Evolutionary conservation across 2,888 invertebrate genomes (phyloP).

Genomic region (Allacma fusca): DNA sequence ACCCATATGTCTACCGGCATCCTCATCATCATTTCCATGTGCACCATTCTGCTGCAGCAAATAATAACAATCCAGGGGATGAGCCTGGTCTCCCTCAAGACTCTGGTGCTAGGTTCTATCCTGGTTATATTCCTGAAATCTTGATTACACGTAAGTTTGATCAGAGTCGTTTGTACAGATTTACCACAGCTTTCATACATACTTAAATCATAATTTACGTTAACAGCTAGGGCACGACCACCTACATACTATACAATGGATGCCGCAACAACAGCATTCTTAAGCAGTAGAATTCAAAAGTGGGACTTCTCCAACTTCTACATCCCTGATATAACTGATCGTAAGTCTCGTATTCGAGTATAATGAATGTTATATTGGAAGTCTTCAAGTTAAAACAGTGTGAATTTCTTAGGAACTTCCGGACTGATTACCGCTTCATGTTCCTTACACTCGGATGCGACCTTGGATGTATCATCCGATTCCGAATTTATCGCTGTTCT

Average conservation of each 20-base stretch:
- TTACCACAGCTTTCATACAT: no score
- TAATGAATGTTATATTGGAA: no score
- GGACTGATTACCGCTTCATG: conserved; percentile 47
- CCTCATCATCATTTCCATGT: conserved; percentile 19
- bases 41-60: conserved; percentile 19
- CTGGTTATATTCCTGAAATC: conserved; percentile 60
- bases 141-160: conserved; percentile 58
- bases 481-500: conserved; percentile 59
- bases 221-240: conserved; percentile 56
- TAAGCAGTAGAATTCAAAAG: conserved; percentile 60
- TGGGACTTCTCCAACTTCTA: conserved; percentile 60
- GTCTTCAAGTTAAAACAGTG: no score
- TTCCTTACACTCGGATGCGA: conserved; percentile 59
- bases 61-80: conserved; percentile 10
- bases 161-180: no score
- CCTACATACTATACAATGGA: conserved; percentile 60
- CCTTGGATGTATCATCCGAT: conserved; percentile 58
- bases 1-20: background rate
- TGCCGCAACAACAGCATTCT: conserved; percentile 60
- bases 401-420: conserved; percentile 26
- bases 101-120: conserved; percentile 57
- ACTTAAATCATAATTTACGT: no score
- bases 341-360: no score
- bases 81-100: conserved; percentile 35
- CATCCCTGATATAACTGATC: conserved; percentile 57